Percentiles rank a stretch among this genome's conserved stretches.
These are phyloP conservation scores for Echinops telfairi DNA, from an alignment of 2,113 vertebrate species.

Conservation along the genomic window DNA sequence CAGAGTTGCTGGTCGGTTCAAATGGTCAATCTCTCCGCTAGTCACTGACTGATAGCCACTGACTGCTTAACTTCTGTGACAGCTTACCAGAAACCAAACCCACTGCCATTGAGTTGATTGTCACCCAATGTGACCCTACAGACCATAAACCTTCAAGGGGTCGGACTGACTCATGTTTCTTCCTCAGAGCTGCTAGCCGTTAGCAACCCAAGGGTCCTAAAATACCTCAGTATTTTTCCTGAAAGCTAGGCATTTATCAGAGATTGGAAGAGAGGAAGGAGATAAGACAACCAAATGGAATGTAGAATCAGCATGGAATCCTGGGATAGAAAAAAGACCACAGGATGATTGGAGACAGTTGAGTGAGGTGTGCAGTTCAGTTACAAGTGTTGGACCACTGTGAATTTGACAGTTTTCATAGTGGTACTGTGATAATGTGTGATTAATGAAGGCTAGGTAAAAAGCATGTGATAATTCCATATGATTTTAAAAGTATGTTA, in stretches of 20 bases:
- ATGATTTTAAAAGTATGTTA: constrained; percentile 19
- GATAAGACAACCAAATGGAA: neutral
- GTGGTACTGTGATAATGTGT: neutral
- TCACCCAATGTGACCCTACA: too few species aligned
- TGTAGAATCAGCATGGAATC: neutral
- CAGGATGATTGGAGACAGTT: neutral
- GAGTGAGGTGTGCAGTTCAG: neutral
- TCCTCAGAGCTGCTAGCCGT: neutral
- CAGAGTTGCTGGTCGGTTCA: too few species aligned
- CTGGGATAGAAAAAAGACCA: neutral
- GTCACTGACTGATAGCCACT: too few species aligned
- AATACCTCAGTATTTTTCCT: neutral
- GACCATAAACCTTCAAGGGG: too few species aligned
- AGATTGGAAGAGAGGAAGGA: neutral
- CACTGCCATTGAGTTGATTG: too few species aligned
- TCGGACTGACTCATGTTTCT: neutral
- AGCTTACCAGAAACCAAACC: too few species aligned
- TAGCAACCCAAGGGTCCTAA: neutral
- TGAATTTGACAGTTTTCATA: constrained; percentile 43
- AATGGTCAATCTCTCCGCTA: too few species aligned
- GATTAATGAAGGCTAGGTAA: neutral
- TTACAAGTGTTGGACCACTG: neutral
- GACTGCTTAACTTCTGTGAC: too few species aligned
- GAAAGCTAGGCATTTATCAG: neutral
- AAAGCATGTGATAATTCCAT: neutral